Percentiles rank a stretch among this genome's conserved stretches.
These are phyloP conservation scores for Onychostoma macrolepis DNA, from an alignment of 2,113 vertebrate species.

Conservation along the genomic window DNA sequence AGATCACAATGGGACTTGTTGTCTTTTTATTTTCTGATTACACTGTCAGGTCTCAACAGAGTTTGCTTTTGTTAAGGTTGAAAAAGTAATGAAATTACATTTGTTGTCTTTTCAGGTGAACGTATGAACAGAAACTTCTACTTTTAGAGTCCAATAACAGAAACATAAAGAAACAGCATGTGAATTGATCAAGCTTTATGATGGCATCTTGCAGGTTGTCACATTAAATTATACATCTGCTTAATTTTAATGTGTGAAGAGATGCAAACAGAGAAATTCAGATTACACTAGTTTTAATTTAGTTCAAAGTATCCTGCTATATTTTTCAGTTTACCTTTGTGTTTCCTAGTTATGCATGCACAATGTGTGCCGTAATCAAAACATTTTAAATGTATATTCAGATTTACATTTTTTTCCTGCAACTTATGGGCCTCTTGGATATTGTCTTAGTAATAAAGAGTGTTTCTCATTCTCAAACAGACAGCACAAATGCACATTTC, in stretches of 20 bases:
- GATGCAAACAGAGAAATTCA: background rate
- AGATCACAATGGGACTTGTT: constrained; percentile 38
- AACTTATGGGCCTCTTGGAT: background rate
- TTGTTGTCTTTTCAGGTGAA: background rate
- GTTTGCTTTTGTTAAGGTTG: background rate
- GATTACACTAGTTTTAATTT: background rate
- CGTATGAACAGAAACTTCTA: background rate
- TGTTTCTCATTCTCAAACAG: background rate
- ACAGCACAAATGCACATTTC: background rate
- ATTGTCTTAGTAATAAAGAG: background rate
- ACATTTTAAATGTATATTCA: background rate
- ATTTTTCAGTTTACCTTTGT: background rate
- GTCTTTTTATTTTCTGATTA: constrained; percentile 2
- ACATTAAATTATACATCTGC: background rate
- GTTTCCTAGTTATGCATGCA: background rate
- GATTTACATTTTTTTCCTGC: background rate
- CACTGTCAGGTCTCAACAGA: background rate
- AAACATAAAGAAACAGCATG: background rate
- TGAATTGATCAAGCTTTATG: background rate
- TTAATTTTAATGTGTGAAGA: background rate
- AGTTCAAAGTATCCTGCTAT: background rate
- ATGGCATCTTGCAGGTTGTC: background rate
- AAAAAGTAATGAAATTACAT: background rate
- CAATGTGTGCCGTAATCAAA: background rate
- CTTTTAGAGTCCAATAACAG: background rate